Evolutionary conservation across 2,113 vertebrate genomes (phyloP), one percentile per base, ranked within the genome.

Genomic region (Petrocephalus microphthalmus): DNA sequence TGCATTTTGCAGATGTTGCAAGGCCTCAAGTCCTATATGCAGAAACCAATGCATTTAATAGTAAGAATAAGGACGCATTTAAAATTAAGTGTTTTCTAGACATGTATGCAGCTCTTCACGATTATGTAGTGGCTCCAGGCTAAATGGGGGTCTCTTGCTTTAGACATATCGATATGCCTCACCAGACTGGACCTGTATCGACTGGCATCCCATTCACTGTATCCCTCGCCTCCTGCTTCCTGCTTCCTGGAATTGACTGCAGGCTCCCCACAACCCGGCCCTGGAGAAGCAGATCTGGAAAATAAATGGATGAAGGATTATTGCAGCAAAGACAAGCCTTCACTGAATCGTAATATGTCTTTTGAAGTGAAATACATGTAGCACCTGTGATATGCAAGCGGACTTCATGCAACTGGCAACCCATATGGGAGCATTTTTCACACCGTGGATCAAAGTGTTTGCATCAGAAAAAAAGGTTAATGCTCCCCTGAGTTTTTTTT

Each of bases 221-320:
- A 42, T 78, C 33, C 71, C 37, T 78, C 19, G 71, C 71, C 71
- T 84, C 42, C 81, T 49, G 45, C 81, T 17, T 83, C 47, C 47
- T 51, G 81, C 81, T 84, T 84, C 71, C 71, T 78, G 71, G 71
- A 78, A 78, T 78, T 19, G 71, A 78, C 71, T 78, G 29, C 33
- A 37, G 71, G 71, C 33, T 78, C 33, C 29, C 33, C 33, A 15
- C 71, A 78, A 15, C 71, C 71, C 15, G 1, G 71, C 71, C 5
- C 71, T 78, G 33, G 33, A 78, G 37, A 42, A 74, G 67, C 67
- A 37, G 67, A 37, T 74, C 67, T 19, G 67, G 67, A 74, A 74
- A 74, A 78, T 78, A 19, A 42, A 78, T 78, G 33, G 71, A 42
- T 78, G 33, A 37, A 78, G 71, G 4, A 42, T 42, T 42, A 6